Evolutionary conservation across 2,888 invertebrate genomes (phyloP).

Genomic region (Belgica antarctica): DNA sequence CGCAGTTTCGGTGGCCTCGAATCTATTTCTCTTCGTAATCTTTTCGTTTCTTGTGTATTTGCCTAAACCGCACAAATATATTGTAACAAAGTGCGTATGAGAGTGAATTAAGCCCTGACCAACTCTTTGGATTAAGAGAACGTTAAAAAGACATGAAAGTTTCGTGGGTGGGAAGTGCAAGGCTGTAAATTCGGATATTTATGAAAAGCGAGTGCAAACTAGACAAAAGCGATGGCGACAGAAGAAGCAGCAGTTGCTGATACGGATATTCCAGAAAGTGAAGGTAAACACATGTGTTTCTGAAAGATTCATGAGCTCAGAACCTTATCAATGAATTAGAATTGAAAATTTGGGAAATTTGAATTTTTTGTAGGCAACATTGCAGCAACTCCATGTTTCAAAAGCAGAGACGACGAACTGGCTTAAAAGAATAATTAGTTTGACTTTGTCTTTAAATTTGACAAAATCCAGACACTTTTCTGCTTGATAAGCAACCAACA

Average conservation of each 20-base stretch:
- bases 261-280: conserved; percentile 25
- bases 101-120: not conserved
- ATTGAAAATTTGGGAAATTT: no score
- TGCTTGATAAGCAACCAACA: no score
- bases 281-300: not conserved
- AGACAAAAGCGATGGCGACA: not conserved
- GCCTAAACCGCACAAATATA: not conserved
- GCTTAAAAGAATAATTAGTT: no score
- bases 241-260: not conserved
- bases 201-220: not conserved
- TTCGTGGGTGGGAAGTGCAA: conserved; percentile 20
- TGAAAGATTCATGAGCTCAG: not conserved
- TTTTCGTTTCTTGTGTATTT: not conserved
- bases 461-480: no score
- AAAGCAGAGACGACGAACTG: no score
- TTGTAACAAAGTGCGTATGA: not conserved
- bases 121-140: no score
- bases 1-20: conserved; percentile 42
- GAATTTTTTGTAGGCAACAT: no score
- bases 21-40: conserved; percentile 4
- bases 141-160: not conserved
- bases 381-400: no score
- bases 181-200: conserved; percentile 14
- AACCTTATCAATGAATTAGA: no score
- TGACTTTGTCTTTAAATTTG: no score